Conservation (phyloP, 2,113 vertebrate genomes). For the Siphamia tubifer region DNA sequence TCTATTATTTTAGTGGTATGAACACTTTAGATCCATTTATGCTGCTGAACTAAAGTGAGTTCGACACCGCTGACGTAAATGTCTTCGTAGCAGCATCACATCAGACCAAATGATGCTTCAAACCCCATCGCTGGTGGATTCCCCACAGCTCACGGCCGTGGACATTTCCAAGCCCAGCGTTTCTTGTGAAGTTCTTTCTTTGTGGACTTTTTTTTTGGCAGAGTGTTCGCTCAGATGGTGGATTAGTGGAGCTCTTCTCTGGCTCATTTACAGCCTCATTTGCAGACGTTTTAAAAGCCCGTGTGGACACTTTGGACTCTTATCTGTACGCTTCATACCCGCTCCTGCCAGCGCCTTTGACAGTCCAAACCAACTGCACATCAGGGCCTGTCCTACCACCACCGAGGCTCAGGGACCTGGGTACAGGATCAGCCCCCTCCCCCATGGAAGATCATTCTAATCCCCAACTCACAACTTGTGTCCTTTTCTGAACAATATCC, state of each 20-base stretch:
- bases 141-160: conserved; percentile 46
- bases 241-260: conserved; percentile 78
- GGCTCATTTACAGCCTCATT: conserved; percentile 81
- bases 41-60: no score
- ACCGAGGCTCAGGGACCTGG: conserved; percentile 48
- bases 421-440: conserved; percentile 59
- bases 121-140: conserved; percentile 54
- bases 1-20: no score
- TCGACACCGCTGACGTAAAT: no score
- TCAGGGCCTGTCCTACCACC: conserved; percentile 58
- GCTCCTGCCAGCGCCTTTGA: conserved; percentile 59
- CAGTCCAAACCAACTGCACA: conserved; percentile 64
- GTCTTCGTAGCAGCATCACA: conserved; percentile 32
- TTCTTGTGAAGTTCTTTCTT: conserved; percentile 73
- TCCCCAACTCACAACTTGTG: conserved; percentile 34
- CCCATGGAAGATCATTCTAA: conserved; percentile 53
- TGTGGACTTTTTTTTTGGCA: conserved; percentile 74
- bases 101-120: conserved; percentile 57
- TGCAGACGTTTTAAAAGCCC: conserved; percentile 73
- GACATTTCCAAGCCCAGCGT: conserved; percentile 60
- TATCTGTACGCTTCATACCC: conserved; percentile 73
- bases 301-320: conserved; percentile 72
- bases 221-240: conserved; percentile 70
- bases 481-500: conserved; percentile 40
- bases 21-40: no score